Percentiles rank a stretch among this genome's conserved stretches.
Evolutionary conservation across 2,113 vertebrate species (phyloP).

Genomic region (Pyrgilauda ruficollis): DNA sequence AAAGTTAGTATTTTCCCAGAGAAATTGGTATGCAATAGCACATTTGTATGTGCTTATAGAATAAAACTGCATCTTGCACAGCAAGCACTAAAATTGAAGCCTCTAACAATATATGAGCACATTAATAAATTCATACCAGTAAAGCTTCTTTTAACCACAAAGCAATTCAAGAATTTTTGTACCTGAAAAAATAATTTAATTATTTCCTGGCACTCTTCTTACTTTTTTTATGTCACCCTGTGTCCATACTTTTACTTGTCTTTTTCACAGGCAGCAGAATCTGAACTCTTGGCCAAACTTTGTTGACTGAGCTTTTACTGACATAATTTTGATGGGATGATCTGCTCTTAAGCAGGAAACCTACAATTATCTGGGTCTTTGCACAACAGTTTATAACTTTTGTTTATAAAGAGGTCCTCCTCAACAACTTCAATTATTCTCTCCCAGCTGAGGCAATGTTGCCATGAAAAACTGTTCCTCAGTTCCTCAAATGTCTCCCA

Average conservation of each 20-base stretch:
- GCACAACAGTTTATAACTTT: accelerated
- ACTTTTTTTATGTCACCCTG: background rate
- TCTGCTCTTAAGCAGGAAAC: accelerated
- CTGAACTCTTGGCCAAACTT: background rate
- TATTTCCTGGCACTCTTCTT: background rate
- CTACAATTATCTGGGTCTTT: background rate
- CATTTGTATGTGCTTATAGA: background rate
- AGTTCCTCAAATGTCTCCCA: background rate
- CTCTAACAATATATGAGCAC: background rate
- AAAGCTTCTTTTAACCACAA: background rate
- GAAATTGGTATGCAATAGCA: background rate
- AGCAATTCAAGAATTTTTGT: accelerated
- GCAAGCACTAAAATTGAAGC: background rate
- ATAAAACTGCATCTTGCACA: background rate
- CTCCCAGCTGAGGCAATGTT: background rate
- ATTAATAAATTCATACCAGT: background rate
- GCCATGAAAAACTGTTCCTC: background rate
- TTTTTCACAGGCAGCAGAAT: background rate
- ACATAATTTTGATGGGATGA: background rate
- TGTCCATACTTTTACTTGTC: background rate
- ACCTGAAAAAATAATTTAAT: background rate
- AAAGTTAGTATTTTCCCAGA: background rate
- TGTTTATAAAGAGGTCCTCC: background rate
- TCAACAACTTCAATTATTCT: background rate
- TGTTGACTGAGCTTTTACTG: background rate